Conservation (phyloP, 2,888 invertebrate genomes). For the Lymantria dispar region DNA sequence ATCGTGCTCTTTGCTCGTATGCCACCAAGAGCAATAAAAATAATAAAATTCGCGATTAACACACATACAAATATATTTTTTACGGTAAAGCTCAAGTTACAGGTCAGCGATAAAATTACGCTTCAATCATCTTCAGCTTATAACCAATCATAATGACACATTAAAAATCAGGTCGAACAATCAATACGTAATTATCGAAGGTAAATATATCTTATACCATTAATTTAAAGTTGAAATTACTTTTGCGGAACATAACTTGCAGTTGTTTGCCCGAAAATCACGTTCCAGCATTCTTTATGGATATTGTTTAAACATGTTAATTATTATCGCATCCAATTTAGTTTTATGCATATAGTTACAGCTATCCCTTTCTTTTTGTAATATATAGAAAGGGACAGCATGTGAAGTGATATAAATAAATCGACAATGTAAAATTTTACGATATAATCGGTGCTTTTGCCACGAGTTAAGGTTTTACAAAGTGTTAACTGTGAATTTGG, state of each 20-base stretch:
- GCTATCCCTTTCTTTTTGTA: conserved; percentile 33
- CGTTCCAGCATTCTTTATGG: conserved; percentile 32
- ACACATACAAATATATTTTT: conserved; percentile 34
- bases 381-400: conserved; percentile 37
- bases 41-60: conserved; percentile 30
- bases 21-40: no score
- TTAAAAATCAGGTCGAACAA: conserved; percentile 48
- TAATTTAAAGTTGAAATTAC: conserved; percentile 36
- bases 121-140: conserved; percentile 50
- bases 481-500: conserved; percentile 22
- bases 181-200: conserved; percentile 28
- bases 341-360: conserved; percentile 46
- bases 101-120: conserved; percentile 41
- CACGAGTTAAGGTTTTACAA: conserved; percentile 37
- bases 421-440: conserved; percentile 69
- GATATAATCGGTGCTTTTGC: conserved; percentile 45
- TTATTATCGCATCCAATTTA: conserved; percentile 56
- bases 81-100: conserved; percentile 41
- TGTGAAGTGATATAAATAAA: conserved; percentile 56
- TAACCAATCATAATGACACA: conserved; percentile 56
- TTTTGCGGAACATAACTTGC: conserved; percentile 30
- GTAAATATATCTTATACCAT: conserved; percentile 34
- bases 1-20: no score
- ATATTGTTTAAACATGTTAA: conserved; percentile 64
- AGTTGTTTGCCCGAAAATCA: conserved; percentile 49